A percentile compares a stretch with the other conserved stretches of the same genome.
These are phyloP conservation scores for Panulirus ornatus DNA, from an alignment of 1,140 invertebrate species.

Conservation along the genomic window DNA sequence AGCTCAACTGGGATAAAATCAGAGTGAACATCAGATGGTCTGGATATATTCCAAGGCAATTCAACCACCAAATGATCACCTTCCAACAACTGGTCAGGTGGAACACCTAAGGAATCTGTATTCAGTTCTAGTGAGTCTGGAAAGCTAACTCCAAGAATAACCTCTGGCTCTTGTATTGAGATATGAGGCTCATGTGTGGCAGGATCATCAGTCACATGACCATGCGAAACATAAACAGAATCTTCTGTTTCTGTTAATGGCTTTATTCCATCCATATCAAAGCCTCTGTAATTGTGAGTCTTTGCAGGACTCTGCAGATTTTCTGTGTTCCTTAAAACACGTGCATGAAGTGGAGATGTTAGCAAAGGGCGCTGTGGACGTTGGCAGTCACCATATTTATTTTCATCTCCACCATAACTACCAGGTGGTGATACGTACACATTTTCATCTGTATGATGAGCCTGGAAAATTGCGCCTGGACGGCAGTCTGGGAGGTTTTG, in stretches of 20 bases:
- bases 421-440: slow-evolving; percentile 23
- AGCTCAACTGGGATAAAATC: background rate
- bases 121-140: slow-evolving; percentile 8
- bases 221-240: background rate
- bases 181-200: slow-evolving; percentile 20
- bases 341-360: slow-evolving; percentile 46
- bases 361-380: slow-evolving; percentile 41
- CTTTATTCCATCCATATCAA: slow-evolving; percentile 69
- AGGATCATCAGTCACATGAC: background rate
- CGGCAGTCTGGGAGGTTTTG: slow-evolving; percentile 64
- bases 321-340: slow-evolving; percentile 68
- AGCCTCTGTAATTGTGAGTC: slow-evolving; percentile 48
- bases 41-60: slow-evolving; percentile 23
- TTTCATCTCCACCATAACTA: slow-evolving; percentile 63
- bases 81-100: slow-evolving; percentile 60
- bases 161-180: background rate
- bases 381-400: slow-evolving; percentile 60
- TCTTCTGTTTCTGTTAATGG: slow-evolving; percentile 64
- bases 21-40: background rate
- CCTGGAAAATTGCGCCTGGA: background rate
- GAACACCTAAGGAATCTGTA: slow-evolving; percentile 4
- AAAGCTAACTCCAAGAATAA: slow-evolving; percentile 21
- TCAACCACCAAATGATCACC: slow-evolving; percentile 21
- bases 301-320: slow-evolving; percentile 67
- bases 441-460: slow-evolving; percentile 44